Base-by-base conservation (phyloP, 2,888 invertebrate species). In the Ectropis crepuscularia region DNA sequence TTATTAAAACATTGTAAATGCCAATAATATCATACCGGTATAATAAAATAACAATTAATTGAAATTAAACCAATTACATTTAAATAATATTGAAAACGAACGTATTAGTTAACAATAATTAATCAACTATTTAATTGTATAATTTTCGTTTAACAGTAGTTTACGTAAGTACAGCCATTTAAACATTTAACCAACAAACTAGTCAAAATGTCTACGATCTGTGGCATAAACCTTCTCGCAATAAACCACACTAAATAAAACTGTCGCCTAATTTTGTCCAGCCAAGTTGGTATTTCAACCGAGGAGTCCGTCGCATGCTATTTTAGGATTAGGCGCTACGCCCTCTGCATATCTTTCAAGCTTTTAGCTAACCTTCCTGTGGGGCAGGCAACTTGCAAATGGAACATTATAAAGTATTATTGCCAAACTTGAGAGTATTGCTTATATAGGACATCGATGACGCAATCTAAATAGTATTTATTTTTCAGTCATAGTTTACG, bases 351-450 rank as follows among this genome's bases (percentile, higher is more conserved):
- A 63, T 63, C 53, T 63, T 62, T 55, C 47, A 12, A 41, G 41
- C 50, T 69, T 59, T 63, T 64, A 65, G 66, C 57, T 66, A 68
- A 66, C 69, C 71, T 68, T 71, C 68, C 71, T 67, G 66, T 66
- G 69, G 61, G 57, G 67, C 51, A 63, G 57, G 46, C 47, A 62
- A 50, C 59, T 54, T 46, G n/a, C 45, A 54, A 45, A 49, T 10
- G 38, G 38, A 50, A 28, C 16, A 28, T 28, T 2, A 60, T 53
- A 16, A 28, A 16, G 6, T 39, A 39, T 50, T 39, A 8, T 12
- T 8, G 12, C 38, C 28, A 41, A 4, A 0, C 10, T 10, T 1
- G 39, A 10, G 41, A 8, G 10, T 8, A 41, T 11, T 12, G 50
- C 12, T 50, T 39, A 11, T 38, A 37, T 7, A 11, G 11, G 11